Conservation (phyloP, 2,888 invertebrate species). For the Caradrina kadenii region DNA sequence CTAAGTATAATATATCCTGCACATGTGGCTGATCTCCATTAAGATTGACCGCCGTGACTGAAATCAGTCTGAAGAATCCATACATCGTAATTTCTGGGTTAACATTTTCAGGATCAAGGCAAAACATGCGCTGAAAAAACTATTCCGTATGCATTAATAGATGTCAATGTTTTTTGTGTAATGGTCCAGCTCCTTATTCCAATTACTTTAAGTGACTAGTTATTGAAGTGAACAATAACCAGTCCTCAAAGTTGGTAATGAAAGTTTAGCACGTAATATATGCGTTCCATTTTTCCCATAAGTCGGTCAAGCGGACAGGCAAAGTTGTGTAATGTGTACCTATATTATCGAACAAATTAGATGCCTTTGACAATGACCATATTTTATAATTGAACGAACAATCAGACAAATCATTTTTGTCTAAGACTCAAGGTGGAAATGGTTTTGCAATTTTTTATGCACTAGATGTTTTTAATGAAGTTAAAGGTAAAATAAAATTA, state of each 20-base stretch:
- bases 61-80: no score
- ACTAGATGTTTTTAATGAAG: slow-evolving; percentile 2
- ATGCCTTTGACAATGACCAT: slow-evolving; percentile 66
- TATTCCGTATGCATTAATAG: not conserved
- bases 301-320: slow-evolving; percentile 68
- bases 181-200: not conserved
- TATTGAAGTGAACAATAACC: slow-evolving; percentile 26
- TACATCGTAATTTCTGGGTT: no score
- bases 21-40: no score
- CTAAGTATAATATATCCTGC: no score
- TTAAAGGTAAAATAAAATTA: no score
- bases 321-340: slow-evolving; percentile 55
- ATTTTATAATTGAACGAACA: slow-evolving; percentile 60
- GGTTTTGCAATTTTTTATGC: slow-evolving; percentile 38
- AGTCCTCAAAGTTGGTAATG: slow-evolving; percentile 39
- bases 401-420: slow-evolving; percentile 47
- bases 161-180: no score
- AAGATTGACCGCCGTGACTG: no score
- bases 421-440: slow-evolving; percentile 49
- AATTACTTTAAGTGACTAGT: not conserved
- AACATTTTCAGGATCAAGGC: no score
- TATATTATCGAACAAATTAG: slow-evolving; percentile 61
- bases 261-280: slow-evolving; percentile 59
- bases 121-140: not conserved
- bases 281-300: slow-evolving; percentile 62